Evolutionary conservation across 2,888 invertebrate genomes (phyloP), one percentile per base, ranked within the genome.

Genomic region (Patella pellucida): DNA sequence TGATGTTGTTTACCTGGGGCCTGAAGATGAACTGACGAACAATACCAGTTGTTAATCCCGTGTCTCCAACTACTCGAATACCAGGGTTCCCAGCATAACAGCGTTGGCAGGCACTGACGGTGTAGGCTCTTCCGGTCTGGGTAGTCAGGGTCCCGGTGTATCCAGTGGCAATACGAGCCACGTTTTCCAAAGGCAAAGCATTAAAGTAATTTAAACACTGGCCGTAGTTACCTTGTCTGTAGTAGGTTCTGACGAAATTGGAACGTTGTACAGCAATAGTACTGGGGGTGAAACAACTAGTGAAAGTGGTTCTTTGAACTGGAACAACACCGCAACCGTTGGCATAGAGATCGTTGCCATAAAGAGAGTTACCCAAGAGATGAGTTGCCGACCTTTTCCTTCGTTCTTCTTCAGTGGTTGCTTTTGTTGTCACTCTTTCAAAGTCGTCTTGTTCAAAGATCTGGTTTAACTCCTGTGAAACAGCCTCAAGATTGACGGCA

Each of bases 81-180:
- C 62, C 62, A 11, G 62, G 23, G 62, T 62, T 62, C 12, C 62
- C 62, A 62, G 19, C 62, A 62, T 23, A 62, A 62, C 62, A 62
- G 19, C 62, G 19, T 23, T 62, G 23, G 23, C 62, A 62, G 2
- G 62, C 62, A 62, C 23, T 23, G 23, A 62, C 62, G 19, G 19
- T 19, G 62, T 62, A 62, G 11, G 23, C 62, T 62, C 62, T 19
- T 19, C 62, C 62, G 23, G 19, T 14, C 2, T 12, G 23, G 19
- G 62, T 62, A 19, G 14, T 15, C 62, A 19, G 23, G 11, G 23
- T 23, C 23, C 62, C 62, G 7, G 62, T 62, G 19, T 62, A 62
- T 19, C 62, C 62, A 23, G 19, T 23, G 9, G 19, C 62, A 62
- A 62, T 62, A 19, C 19, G 62, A 23, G 62, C 62, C 7, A 62